Percentiles rank a stretch among this genome's conserved stretches.
phyloP scores from a whole-genome alignment of 2,888 invertebrate genomes.

The Zhuqinia jingwanae region DNA sequence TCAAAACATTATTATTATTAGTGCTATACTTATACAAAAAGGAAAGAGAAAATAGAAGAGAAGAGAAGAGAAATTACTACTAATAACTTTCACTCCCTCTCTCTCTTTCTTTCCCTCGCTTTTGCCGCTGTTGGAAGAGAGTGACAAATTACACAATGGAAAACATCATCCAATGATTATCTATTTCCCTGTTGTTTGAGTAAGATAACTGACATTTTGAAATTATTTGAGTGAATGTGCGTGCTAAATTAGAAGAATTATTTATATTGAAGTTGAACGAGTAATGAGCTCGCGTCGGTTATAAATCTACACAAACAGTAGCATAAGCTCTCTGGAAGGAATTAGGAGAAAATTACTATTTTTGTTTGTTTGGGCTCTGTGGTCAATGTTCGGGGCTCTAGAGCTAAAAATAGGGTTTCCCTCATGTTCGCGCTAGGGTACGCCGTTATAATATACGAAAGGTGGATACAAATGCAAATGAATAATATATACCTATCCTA shows the following conservation, averaged over 20 bases:
- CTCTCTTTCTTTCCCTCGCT: too few species aligned
- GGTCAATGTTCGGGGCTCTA: too few species aligned
- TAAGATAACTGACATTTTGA: constrained; percentile 54
- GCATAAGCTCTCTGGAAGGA: neutral
- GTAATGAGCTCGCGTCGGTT: constrained; percentile 3
- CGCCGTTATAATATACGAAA: too few species aligned
- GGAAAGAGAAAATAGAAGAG: neutral
- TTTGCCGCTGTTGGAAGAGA: neutral
- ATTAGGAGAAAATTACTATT: constrained; percentile 13
- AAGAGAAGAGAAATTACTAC: constrained; percentile 59
- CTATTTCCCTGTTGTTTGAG: constrained; percentile 33
- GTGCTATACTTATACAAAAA: too few species aligned
- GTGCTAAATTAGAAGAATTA: constrained; percentile 48
- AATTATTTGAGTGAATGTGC: constrained; percentile 53
- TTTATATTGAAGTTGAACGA: constrained; percentile 35
- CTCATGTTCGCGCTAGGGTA: too few species aligned
- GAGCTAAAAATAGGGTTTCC: too few species aligned
- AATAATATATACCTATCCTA: too few species aligned
- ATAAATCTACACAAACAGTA: neutral
- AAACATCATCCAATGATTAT: constrained; percentile 52
- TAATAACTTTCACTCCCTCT: constrained; percentile 41
- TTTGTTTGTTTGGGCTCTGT: neutral
- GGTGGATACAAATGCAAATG: too few species aligned
- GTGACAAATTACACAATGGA: constrained; percentile 57
- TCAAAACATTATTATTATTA: neutral